Conservation (phyloP, 1,140 invertebrate genomes). For the Lasioglossum baleicum region DNA sequence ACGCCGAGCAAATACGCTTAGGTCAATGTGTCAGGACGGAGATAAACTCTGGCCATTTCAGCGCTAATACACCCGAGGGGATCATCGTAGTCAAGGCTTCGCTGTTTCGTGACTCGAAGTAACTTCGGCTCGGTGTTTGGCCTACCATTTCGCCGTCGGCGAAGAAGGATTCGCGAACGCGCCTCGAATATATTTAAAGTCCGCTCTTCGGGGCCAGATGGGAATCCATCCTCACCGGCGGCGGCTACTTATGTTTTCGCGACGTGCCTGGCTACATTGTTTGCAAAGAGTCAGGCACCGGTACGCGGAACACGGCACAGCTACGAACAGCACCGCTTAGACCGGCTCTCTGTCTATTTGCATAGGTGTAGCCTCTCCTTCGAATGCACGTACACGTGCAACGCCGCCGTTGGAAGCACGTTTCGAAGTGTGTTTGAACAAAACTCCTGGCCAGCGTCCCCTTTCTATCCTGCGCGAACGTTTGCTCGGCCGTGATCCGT, state of each 20-base stretch:
- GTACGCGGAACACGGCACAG: constrained; percentile 42
- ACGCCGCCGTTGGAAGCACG: constrained; percentile 61
- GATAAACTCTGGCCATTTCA: too few relatives aligned
- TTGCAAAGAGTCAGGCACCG: constrained; percentile 64
- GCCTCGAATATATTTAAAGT: neutral
- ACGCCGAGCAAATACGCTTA: too few relatives aligned
- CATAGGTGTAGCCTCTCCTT: constrained; percentile 64
- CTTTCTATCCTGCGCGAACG: neutral
- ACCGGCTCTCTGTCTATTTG: constrained; percentile 51
- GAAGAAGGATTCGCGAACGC: neutral
- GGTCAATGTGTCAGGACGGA: too few relatives aligned
- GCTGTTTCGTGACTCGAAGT: neutral
- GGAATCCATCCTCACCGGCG: neutral
- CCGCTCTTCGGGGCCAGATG: neutral
- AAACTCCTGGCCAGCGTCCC: constrained; percentile 58
- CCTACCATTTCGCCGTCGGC: neutral
- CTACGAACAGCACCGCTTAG: constrained; percentile 35
- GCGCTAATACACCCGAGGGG: neutral
- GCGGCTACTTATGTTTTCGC: constrained; percentile 50
- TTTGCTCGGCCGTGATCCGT: neutral
- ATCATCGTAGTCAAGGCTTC: neutral
- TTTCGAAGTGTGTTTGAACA: constrained; percentile 65
- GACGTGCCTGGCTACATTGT: constrained; percentile 66
- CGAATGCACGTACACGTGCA: constrained; percentile 65
- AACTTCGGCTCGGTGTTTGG: neutral